Evolutionary conservation across 2,797 vertebrate genomes (phyloP).

Genomic region (Cossypha dichroa): DNA sequence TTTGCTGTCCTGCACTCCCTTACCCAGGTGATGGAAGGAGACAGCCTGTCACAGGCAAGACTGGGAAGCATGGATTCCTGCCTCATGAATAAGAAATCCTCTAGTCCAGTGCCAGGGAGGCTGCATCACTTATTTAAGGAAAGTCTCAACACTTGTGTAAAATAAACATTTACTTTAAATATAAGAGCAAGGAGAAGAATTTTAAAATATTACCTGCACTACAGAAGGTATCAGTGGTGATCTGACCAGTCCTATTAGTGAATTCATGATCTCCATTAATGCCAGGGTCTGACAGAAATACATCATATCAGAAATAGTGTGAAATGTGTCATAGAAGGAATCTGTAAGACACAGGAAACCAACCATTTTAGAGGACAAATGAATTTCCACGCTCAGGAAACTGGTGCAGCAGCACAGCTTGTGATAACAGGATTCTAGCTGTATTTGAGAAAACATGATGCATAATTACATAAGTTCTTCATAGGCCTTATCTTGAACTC

Average conservation of each 20-base stretch:
- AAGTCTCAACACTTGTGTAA: background rate
- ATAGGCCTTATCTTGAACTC: background rate
- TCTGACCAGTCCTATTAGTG: conserved; percentile 86
- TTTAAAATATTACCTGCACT: conserved; percentile 81
- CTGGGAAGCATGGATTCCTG: background rate
- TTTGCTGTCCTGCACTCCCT: background rate
- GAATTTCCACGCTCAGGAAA: background rate
- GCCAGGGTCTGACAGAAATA: conserved; percentile 96
- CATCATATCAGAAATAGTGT: conserved; percentile 91
- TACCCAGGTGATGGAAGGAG: background rate
- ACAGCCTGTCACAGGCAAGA: background rate
- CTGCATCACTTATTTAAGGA: background rate
- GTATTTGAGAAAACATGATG: background rate
- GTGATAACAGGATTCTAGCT: background rate
- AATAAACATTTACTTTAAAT: background rate
- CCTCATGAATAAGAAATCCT: background rate
- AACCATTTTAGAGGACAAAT: background rate
- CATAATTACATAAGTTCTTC: background rate
- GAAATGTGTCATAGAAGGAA: conserved; percentile 94
- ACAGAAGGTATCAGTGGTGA: conserved; percentile 84
- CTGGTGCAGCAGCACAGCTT: background rate
- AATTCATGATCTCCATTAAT: conserved; percentile 88
- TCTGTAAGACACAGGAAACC: conserved; percentile 75
- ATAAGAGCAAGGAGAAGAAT: background rate
- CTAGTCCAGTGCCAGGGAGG: background rate